phyloP scores from a whole-genome alignment of 2,888 invertebrate genomes.

The Venusia cambrica region DNA sequence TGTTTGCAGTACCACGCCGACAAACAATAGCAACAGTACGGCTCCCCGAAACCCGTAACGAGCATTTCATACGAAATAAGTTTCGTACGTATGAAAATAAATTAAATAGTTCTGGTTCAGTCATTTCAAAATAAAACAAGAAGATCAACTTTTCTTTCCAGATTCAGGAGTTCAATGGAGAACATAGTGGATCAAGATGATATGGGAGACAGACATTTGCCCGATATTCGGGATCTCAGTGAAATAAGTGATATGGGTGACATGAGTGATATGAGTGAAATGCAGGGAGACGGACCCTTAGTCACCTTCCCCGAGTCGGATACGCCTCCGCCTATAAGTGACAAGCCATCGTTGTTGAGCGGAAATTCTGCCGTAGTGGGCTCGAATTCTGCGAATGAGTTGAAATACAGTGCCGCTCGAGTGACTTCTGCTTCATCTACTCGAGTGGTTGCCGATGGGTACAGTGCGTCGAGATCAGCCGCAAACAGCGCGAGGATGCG shows the following conservation, averaged over 20 bases:
- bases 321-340: slow-evolving; percentile 82
- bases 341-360: slow-evolving; percentile 69
- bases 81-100: slow-evolving; percentile 22
- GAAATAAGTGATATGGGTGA: slow-evolving; percentile 74
- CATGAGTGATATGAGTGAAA: slow-evolving; percentile 73
- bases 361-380: slow-evolving; percentile 64
- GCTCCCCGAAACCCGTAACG: slow-evolving; percentile 45
- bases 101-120: slow-evolving; percentile 6
- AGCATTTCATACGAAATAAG: slow-evolving; percentile 29
- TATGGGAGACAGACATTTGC: slow-evolving; percentile 63
- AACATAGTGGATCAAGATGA: slow-evolving; percentile 87
- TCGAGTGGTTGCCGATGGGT: slow-evolving; percentile 90
- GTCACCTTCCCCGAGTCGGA: slow-evolving; percentile 92
- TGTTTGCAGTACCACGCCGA: slow-evolving; percentile 72
- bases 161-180: slow-evolving; percentile 88
- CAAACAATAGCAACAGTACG: slow-evolving; percentile 73
- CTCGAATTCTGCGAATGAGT: slow-evolving; percentile 82
- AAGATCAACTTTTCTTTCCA: slow-evolving; percentile 41
- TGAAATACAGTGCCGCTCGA: slow-evolving; percentile 92
- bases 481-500: slow-evolving; percentile 73
- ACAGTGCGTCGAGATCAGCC: slow-evolving; percentile 84
- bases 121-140: slow-evolving; percentile 2
- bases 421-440: slow-evolving; percentile 87
- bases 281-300: slow-evolving; percentile 82
- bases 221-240: slow-evolving; percentile 72